Base-by-base conservation (phyloP, 2,113 vertebrate species). In the Lethenteron camtschaticum region DNA sequence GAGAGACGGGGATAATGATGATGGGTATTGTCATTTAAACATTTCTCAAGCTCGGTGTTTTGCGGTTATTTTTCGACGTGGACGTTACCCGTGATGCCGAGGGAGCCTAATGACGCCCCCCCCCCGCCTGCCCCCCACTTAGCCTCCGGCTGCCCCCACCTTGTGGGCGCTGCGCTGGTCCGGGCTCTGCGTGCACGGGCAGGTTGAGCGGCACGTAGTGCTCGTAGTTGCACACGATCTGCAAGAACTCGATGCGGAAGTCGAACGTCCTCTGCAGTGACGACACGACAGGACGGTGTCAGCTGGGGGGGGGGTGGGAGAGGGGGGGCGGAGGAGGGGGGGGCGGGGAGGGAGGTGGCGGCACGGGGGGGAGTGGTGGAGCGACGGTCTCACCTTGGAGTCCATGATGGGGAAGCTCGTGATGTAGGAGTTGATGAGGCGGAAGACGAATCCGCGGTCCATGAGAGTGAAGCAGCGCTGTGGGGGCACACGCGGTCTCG, bases 161-260 rank as follows among this genome's bases (percentile, higher is more conserved):
- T 41, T 41, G 41, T 41, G 41, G 41, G 41, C 41, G 41, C 41
- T 41, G 41, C 41, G 41, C 41, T 41, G 41, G 41, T 4, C 41
- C 41, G 3, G 41, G 89, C 70, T 85, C 85, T 60, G 96, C 95
- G 1, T 83, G 83, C 88, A 96, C 96, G 68, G 94, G 94, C 76
- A 99, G 79, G 75, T 99, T 96, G 12, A 99, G 80, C 58, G 94
- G 90, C 75, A 99, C 90, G 79, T 89, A 96, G 80, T 99, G 94
- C 74, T 99, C 92, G 0, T 99, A 91, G 75, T 85, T 91, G 69
- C 87, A 95, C 72, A 92, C 69, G 0, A 85, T 83, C 82, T 92
- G 88, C 71, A 99, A 81, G 77, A 99, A 96, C 70, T 96, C 88
- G 79, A 96, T 92, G 73, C 95, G 96, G 82, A 95, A 90, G 77